Percentiles rank a stretch among this genome's conserved stretches.
These are phyloP conservation scores for Euproctis similis DNA, from an alignment of 2,888 invertebrate genomes.

Conservation along the genomic window DNA sequence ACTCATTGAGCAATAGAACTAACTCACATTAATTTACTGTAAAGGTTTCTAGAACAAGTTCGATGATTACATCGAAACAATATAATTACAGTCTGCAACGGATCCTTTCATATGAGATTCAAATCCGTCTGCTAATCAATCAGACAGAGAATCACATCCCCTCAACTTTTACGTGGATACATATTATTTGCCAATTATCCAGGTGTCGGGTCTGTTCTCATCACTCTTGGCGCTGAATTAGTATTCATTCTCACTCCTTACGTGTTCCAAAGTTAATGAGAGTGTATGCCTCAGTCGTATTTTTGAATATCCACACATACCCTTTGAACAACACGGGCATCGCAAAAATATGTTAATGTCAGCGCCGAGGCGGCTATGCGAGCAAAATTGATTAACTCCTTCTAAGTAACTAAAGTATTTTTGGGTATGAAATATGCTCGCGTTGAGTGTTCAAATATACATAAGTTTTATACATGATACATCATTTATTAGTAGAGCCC, in stretches of 20 bases:
- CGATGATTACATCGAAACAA: too few species aligned
- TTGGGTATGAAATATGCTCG: conserved; percentile 7
- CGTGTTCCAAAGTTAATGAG: conserved; percentile 71
- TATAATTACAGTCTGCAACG: too few species aligned
- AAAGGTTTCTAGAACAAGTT: too few species aligned
- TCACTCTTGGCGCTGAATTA: conserved; percentile 52
- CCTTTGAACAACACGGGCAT: conserved; percentile 59
- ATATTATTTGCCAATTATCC: conserved; percentile 20
- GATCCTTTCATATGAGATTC: conserved; percentile 5
- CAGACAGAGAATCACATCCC: conserved; percentile 3
- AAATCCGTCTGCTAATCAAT: conserved; percentile 3
- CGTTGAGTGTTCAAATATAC: not conserved
- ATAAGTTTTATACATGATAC: too few species aligned
- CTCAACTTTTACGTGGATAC: conserved; percentile 2
- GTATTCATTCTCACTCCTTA: conserved; percentile 65
- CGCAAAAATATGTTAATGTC: conserved; percentile 67
- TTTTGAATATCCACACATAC: conserved; percentile 64
- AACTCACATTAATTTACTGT: too few species aligned
- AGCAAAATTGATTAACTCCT: conserved; percentile 35
- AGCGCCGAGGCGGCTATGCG: conserved; percentile 39
- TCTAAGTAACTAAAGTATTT: conserved; percentile 24
- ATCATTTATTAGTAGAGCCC: too few species aligned
- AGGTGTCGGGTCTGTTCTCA: conserved; percentile 33
- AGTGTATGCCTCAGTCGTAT: conserved; percentile 55
- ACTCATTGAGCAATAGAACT: too few species aligned